These are phyloP conservation scores for Hydractinia echinata DNA, from an alignment of 30 jellyfish, hydroid and myxozoan genomes.

Conservation along the genomic window DNA sequence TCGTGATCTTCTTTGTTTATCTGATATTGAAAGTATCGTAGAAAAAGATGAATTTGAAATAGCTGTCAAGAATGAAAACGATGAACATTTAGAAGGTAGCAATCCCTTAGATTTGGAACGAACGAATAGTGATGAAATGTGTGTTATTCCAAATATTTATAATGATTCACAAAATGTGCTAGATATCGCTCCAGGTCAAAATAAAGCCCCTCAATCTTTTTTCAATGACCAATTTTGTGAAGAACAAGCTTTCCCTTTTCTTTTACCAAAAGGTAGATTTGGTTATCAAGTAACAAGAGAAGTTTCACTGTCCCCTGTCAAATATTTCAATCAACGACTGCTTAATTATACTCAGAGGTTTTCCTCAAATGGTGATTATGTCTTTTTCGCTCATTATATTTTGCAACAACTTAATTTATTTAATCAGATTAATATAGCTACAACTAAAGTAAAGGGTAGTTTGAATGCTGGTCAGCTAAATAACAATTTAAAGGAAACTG, in stretches of 20 bases:
- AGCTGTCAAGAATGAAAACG: background rate
- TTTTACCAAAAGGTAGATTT: constrained; percentile 8
- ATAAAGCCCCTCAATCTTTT: background rate
- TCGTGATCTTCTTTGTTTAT: background rate
- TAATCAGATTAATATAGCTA: constrained; percentile 11
- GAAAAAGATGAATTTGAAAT: background rate
- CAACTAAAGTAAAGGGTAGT: background rate
- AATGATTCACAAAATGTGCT: background rate
- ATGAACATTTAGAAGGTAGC: background rate
- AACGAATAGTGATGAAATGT: background rate
- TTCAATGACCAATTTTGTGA: constrained; percentile 5
- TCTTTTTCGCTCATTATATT: background rate
- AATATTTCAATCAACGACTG: constrained; percentile 20
- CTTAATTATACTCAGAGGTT: background rate
- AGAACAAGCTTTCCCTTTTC: background rate
- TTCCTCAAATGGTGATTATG: background rate
- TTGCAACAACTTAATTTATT: background rate
- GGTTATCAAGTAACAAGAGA: constrained; percentile 3
- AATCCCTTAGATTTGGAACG: constrained; percentile 1
- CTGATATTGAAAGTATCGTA: background rate
- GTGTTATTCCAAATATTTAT: background rate
- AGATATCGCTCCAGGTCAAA: constrained; percentile 9
- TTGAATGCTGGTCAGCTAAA: background rate
- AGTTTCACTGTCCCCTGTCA: background rate
- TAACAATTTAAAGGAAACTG: constrained; percentile 11